Conservation (phyloP, 2,888 invertebrate genomes). For the Spodoptera exigua region DNA sequence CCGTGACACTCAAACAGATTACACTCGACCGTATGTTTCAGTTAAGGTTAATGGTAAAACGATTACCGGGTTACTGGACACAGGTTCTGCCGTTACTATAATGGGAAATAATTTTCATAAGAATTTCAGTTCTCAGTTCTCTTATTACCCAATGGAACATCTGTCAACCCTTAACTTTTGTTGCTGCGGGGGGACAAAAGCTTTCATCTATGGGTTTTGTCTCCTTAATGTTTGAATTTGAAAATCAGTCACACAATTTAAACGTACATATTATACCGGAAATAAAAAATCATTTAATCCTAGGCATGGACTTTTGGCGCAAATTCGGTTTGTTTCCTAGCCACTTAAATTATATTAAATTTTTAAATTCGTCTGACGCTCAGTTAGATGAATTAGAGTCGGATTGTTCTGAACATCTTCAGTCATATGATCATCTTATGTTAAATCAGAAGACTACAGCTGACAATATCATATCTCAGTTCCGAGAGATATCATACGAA, state of each 20-base stretch:
- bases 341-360: neutral
- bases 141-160: neutral
- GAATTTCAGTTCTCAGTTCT: too few relatives aligned
- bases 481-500: constrained; percentile 41
- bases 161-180: neutral
- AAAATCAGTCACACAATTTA: neutral
- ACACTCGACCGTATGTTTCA: neutral
- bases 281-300: constrained; percentile 26
- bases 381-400: constrained; percentile 6
- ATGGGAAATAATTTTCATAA: constrained; percentile 27
- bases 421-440: constrained; percentile 10
- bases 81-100: constrained; percentile 48
- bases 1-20: neutral
- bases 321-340: constrained; percentile 37
- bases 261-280: constrained; percentile 19
- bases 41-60: neutral
- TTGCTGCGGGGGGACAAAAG: constrained; percentile 3
- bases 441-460: constrained; percentile 23
- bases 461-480: constrained; percentile 38
- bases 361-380: constrained; percentile 19
- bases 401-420: neutral
- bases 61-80: constrained; percentile 42
- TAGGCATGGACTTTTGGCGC: constrained; percentile 51
- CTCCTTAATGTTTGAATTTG: neutral
- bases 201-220: constrained; percentile 1